Base-by-base conservation (phyloP, 1,140 invertebrate species). In the Nixonia krombeini region DNA sequence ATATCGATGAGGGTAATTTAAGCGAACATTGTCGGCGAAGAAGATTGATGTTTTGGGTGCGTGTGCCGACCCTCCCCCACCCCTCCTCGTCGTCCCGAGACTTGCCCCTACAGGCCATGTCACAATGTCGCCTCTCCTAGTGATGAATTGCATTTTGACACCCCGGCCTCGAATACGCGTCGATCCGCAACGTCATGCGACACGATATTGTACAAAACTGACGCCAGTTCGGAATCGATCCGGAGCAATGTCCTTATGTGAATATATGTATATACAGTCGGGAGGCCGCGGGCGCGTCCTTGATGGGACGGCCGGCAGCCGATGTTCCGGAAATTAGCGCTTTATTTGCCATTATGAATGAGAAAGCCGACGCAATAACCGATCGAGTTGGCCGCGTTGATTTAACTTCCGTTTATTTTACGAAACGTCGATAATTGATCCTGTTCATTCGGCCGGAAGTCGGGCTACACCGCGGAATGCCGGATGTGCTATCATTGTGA, bases 1-100 rank as follows among this genome's bases (percentile, higher is more conserved):
- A 81, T 83, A 83, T 82, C 78, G 81, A 83, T 80, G 79, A 82
- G 75, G 80, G 80, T 83, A 83, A 83, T 83, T 83, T 82, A 82
- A 78, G 80, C 66, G 81, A 78, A 79, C 76, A 81, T 80, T 81
- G 78, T 82, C 76, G 77, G 73, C 67, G 79, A 81, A 78, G 76
- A 84, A 84, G 82, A 84, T 84, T 83, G 80, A 84, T 84, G 82
- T 74, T 75, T 75, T 65, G 71, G 75, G 72, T 82, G 76, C 75
- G 75, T 79, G 75, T 70, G 66, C 12, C 40, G 31, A 9, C 47
- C 44, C 53, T 21, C 25, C 28, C 45, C 23, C n/a, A 35, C 50
- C 52, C 40, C 25, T 8, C 25, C 5, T 13, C 46, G 13, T 17
- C 9, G 37, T 38, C 44, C 52, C n/a, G n/a, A n/a, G n/a, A n/a